Evolutionary conservation across 2,797 vertebrate species (phyloP).

Genomic region (Gobionotothen gibberifrons): DNA sequence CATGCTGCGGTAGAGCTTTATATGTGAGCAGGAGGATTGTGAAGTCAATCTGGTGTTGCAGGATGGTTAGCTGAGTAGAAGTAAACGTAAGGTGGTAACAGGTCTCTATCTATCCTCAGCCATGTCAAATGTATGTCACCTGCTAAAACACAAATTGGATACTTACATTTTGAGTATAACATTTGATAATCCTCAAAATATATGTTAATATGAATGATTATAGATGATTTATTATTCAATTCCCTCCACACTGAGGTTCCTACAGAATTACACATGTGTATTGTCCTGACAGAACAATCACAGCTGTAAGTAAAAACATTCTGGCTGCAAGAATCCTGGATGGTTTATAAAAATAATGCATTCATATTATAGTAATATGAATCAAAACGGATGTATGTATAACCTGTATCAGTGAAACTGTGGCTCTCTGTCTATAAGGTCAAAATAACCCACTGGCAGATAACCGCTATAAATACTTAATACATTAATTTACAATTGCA

Average conservation of each 20-base stretch:
- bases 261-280: background rate
- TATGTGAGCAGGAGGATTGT: slow-evolving; percentile 37
- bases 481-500: slow-evolving; percentile 9
- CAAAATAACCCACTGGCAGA: slow-evolving; percentile 16
- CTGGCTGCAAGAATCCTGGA: background rate
- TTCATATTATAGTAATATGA: background rate
- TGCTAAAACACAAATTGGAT: background rate
- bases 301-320: background rate
- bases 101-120: slow-evolving; percentile 6
- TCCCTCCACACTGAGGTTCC: background rate
- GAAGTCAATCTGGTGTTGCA: slow-evolving; percentile 27
- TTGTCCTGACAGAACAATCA: background rate
- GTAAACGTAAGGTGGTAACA: background rate
- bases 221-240: background rate
- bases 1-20: slow-evolving; percentile 28
- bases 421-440: slow-evolving; percentile 1
- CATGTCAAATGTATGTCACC: background rate
- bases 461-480: slow-evolving; percentile 25
- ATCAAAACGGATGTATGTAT: background rate
- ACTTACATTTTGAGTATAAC: background rate
- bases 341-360: background rate
- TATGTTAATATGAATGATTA: background rate
- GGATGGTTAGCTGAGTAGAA: slow-evolving; percentile 3
- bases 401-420: background rate
- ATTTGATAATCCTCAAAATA: too few relatives aligned